Percentiles rank a stretch among this genome's conserved stretches.
Evolutionary conservation across 2,888 invertebrate species (phyloP).

Genomic region (Branchipolynoe longqiensis): DNA sequence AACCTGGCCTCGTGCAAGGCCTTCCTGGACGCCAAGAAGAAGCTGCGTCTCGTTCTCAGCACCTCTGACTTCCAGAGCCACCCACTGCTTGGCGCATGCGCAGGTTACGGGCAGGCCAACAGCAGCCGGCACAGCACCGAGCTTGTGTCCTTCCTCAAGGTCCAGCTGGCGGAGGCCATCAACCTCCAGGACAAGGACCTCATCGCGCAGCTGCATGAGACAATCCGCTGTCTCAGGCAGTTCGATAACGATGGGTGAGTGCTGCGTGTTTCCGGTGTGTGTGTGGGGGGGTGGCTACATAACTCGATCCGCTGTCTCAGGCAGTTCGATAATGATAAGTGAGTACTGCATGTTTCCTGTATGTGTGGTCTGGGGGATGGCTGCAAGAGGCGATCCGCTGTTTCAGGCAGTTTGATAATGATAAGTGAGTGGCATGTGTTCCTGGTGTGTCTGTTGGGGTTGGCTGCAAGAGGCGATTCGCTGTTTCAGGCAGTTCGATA

Average conservation of each 20-base stretch:
- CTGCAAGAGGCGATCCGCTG: conserved; percentile 92
- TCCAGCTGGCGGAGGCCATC: conserved; percentile 90
- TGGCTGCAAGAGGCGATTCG: background rate
- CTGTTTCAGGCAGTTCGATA: background rate
- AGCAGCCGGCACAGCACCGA: conserved; percentile 73
- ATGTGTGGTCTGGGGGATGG: conserved; percentile 48
- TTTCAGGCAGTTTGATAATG: conserved; percentile 87
- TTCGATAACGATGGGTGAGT: conserved; percentile 86
- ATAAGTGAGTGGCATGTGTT: conserved; percentile 82
- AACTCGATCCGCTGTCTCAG: conserved; percentile 91
- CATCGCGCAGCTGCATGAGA: conserved; percentile 91
- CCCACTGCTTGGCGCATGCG: conserved; percentile 20
- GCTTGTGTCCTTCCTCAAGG: conserved; percentile 78
- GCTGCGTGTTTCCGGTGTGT: background rate
- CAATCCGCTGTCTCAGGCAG: conserved; percentile 88
- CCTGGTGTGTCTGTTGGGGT: background rate
- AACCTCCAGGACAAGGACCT: conserved; percentile 89
- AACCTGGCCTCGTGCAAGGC: conserved; percentile 85
- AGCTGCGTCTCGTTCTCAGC: conserved; percentile 93
- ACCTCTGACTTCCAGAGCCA: conserved; percentile 86
- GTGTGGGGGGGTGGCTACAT: conserved; percentile 85
- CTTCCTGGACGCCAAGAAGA: conserved; percentile 91
- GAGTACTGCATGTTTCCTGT: conserved; percentile 62
- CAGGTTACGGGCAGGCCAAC: conserved; percentile 32
- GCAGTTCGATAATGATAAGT: conserved; percentile 87